Evolutionary conservation across 92 coral and sea anemone species (phyloP), one percentile per base, ranked within the genome.

Genomic region (Parazoanthus swiftii): DNA sequence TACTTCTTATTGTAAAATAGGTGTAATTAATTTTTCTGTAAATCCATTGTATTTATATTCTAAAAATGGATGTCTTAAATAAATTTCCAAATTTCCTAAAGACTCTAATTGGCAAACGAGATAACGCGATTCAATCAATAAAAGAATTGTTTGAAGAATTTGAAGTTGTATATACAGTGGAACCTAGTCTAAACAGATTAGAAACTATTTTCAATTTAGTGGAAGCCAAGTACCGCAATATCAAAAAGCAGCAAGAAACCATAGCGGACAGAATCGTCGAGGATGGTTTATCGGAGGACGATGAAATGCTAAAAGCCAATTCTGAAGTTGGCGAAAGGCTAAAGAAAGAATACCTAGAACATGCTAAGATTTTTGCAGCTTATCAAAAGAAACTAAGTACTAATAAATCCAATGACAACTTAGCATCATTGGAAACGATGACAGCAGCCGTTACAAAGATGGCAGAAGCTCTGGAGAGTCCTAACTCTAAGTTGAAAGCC

Each of bases 381-480:
- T 76, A 77, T 63, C 84, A 89, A 76, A 89, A 85, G 88, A 89
- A 89, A 14, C 37, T 59, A 74, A 88, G 66, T 65, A 13, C 44
- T 6, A 74, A 81, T 72, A 73, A 70, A 21, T 25, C 89, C 86
- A 21, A 77, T 42, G 85, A 89, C 1, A 81, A 26, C 42, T 1
- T 85, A 42, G 67, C 78, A 65, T 70, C 51, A 10, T 82, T 82
- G n/a, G 86, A 37, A 76, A 87, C 73, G 50, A 88, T 90, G 80
- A 70, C 90, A 3, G 68, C 36, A 8, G 90, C 90, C 59, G 86
- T 90, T 20, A 86, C 88, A 48, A 74, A 79, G 63, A 90, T 90
- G 88, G 90, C 88, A 43, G 82, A 90, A 73, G 75, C 26, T 23
- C 46, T 88, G 15, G 88, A 56, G 10, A 25, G 44, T 36, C 25